Conservation (phyloP, 2,888 invertebrate species). For the Amblyjoppa proteus region DNA sequence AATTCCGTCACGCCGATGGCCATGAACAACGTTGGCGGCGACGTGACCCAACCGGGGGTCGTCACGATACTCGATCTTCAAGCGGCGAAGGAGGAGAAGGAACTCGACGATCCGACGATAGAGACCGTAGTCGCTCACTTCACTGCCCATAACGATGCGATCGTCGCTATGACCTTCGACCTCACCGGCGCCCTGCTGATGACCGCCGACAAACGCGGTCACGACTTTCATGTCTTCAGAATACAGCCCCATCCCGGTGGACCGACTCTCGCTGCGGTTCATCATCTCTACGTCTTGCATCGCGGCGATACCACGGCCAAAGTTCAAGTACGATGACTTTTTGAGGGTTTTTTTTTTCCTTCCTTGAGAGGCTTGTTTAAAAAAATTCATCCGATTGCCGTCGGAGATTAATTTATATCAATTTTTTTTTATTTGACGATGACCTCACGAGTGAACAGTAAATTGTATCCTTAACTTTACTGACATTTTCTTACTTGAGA, state of each 20-base stretch:
- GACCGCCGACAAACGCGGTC: conserved; percentile 96
- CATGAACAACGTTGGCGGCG: conserved; percentile 84
- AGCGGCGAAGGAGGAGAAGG: conserved; percentile 88
- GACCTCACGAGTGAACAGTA: too few relatives aligned
- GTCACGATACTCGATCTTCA: conserved; percentile 95
- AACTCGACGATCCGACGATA: conserved; percentile 88
- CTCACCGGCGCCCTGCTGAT: conserved; percentile 95
- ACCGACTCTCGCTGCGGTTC: conserved; percentile 94
- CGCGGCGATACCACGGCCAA: conserved; percentile 98
- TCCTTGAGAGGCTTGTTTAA: not conserved
- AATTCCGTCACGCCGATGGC: conserved; percentile 78
- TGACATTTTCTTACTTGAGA: too few relatives aligned
- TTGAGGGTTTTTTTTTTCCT: not conserved
- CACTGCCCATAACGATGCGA: conserved; percentile 94
- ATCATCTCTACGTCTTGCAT: conserved; percentile 97
- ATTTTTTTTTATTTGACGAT: too few relatives aligned
- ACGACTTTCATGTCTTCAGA: conserved; percentile 98
- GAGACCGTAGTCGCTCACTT: conserved; percentile 95
- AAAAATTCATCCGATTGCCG: too few relatives aligned
- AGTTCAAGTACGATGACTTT: conserved; percentile 88
- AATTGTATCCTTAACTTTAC: too few relatives aligned
- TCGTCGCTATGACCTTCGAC: conserved; percentile 96
- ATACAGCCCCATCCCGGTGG: conserved; percentile 97
- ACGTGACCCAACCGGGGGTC: conserved; percentile 93
- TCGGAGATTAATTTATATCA: too few relatives aligned